Base-by-base conservation (phyloP, 2,797 vertebrate species). In the Ataeniobius toweri region DNA sequence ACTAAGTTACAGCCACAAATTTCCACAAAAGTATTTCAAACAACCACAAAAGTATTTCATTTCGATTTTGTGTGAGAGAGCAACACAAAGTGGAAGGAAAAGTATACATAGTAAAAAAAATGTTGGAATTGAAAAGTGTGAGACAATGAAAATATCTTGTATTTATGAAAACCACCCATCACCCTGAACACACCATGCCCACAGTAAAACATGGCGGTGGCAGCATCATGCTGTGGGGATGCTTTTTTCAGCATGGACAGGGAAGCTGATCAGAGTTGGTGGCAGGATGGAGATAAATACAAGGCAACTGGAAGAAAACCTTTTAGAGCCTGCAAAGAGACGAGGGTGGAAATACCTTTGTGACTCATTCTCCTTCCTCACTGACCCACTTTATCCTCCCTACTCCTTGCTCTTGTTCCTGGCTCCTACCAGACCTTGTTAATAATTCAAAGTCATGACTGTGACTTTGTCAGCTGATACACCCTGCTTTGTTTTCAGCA, bases 401-500 rank as follows among this genome's bases (percentile, higher is more conserved):
- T 75, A 67, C 82, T 86, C 75, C 80, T 84, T 70, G 73, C 85
- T 85, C 84, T 81, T 85, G 46, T 87, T 86, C 87, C 87, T 77
- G 59, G 58, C 81, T 81, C 78, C 81, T 75, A 74, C 82, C 51
- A 28, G 79, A 77, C 83, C 71, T 78, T 75, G 86, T 94, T 88
- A 94, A 94, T 94, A 93, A 94, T 93, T 94, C 71, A 94, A 83
- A 75, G 79, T 58, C 69, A 14, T 86, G 85, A 86, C 87, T 91
- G 77, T 75, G 82, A 87, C 83, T 88, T 85, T 41, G 91, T 93
- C 90, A 93, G 86, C 87, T 88, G 91, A 93, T 92, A 88, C 85
- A 51, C 88, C 39, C 82, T 53, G 50, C 80, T 91, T 82, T 77
- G 82, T 88, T 93, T 91, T 81, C 89, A 88, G 24, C 76, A 48